Base-by-base conservation (phyloP, 2,113 vertebrate species). In the Poicephalus meyeri region DNA sequence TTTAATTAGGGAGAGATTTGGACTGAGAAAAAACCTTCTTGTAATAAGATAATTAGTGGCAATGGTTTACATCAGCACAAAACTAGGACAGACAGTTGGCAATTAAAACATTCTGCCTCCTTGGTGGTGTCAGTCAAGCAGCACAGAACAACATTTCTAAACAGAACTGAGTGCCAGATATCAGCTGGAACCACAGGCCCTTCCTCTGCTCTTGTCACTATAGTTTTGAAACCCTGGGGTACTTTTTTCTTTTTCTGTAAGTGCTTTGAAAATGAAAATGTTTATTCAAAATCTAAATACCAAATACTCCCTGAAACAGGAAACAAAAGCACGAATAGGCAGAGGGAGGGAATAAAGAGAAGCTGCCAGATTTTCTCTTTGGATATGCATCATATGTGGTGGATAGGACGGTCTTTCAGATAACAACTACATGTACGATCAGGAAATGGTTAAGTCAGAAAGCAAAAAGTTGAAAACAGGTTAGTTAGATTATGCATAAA, bases 1-100 rank as follows among this genome's bases (percentile, higher is more conserved):
- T 79, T 86, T 95, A 95, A 96, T 94, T 96, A 93, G 56, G 81
- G 64, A 88, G 25, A 31, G 46, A 89, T 91, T 93, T 96, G 58
- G 60, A 88, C 37, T 87, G 68, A 81, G 80, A 58, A 31, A 47
- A 91, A 79, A 46, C 35, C 29, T 37, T 46, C 60, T 68, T 93
- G 69, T 80, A 88, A 84, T 81, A 79, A 86, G 64, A 71, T 91
- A 96, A 95, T 95, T 93, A 95, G 63, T 42, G 25, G 26, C 46
- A 79, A 66, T 86, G 66, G 55, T 82, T 86, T 95, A 77, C 44
- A 91, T 72, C 93, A 95, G 65, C 91, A 87, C 26, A 79, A 80
- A 93, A 85, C 69, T 92, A 89, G 84, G 87, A 92, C 42, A 80
- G 78, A 46, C 50, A 55, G 68, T 29, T 92, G 44, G 52, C 86